Evolutionary conservation across 2,113 vertebrate species (phyloP).

Genomic region (Rattus rattus): DNA sequence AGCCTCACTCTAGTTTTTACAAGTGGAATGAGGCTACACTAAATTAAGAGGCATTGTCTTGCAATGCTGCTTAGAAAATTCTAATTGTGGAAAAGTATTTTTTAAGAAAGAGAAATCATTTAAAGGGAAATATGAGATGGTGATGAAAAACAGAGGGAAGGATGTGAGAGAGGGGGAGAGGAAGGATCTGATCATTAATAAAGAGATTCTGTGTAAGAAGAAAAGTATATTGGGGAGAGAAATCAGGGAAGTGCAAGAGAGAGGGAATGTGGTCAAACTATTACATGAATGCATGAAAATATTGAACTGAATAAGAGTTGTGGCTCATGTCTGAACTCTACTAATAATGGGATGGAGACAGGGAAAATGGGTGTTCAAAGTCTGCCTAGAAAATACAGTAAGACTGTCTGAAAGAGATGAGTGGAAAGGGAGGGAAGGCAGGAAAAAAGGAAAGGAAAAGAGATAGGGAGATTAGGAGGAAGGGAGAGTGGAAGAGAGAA

Average conservation of each 20-base stretch:
- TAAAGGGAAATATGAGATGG: not conserved
- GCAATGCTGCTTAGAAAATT: not conserved
- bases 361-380: not conserved
- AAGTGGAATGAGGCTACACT: not conserved
- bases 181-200: not conserved
- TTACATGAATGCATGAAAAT: not conserved
- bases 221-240: not conserved
- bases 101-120: not conserved
- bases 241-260: not conserved
- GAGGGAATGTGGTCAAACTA: too few species aligned
- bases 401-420: not conserved
- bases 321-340: not conserved
- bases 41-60: constrained; percentile 22
- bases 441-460: not conserved
- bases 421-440: not conserved
- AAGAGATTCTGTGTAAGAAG: not conserved
- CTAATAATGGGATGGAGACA: not conserved
- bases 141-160: not conserved
- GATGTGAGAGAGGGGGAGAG: not conserved
- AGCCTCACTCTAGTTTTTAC: not conserved
- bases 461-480: too few species aligned
- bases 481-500: not conserved
- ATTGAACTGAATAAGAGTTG: not conserved
- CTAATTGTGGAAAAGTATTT: not conserved
- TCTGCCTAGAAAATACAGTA: not conserved